These are phyloP conservation scores for Amblyornis subalaris DNA, from an alignment of 2,113 vertebrate genomes.

Conservation along the genomic window DNA sequence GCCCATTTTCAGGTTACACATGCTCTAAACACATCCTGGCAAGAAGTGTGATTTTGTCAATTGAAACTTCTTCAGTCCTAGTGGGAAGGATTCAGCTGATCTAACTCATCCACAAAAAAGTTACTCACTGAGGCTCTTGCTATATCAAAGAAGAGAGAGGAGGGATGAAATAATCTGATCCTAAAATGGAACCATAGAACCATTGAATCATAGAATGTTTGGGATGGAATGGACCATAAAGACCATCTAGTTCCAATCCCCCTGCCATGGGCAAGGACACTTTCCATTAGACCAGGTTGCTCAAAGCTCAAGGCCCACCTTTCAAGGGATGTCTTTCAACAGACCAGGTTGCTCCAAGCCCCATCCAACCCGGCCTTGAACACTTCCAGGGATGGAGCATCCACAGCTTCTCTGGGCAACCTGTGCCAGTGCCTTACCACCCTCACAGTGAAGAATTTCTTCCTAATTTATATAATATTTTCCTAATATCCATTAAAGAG, in stretches of 20 bases:
- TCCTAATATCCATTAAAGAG: background rate
- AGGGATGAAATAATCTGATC: background rate
- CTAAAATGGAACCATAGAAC: background rate
- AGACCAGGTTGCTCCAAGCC: background rate
- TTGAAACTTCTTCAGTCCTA: background rate
- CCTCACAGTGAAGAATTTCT: background rate
- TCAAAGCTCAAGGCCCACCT: background rate
- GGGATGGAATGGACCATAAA: background rate
- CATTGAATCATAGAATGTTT: background rate
- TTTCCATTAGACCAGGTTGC: background rate
- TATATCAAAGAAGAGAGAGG: background rate
- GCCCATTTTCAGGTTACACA: background rate
- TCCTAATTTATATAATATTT: background rate
- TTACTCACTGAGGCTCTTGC: background rate
- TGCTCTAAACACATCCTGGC: background rate
- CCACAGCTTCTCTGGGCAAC: background rate
- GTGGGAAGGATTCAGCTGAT: background rate
- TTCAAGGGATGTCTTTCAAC: background rate
- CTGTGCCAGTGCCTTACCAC: background rate
- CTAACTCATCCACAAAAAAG: background rate
- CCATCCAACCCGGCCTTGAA: rapidly evolving
- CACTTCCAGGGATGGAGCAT: background rate
- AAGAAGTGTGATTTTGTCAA: background rate
- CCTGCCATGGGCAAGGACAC: background rate
- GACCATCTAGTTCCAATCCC: background rate